Evolutionary conservation across 2,113 vertebrate genomes (phyloP), one percentile per base, ranked within the genome.

Genomic region (Phalacrocorax brasilianus): DNA sequence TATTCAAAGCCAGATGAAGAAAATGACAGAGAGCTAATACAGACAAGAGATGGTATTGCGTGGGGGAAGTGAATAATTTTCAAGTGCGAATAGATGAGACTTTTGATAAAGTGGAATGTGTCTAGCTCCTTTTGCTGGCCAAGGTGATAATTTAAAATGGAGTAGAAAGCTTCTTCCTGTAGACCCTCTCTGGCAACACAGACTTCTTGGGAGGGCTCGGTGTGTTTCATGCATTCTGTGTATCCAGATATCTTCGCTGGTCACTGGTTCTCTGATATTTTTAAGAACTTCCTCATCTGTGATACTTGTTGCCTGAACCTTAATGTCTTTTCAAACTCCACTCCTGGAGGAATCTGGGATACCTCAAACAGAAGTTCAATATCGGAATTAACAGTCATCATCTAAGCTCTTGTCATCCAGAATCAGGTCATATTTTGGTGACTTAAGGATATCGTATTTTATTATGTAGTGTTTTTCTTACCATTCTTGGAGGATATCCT

Each of bases 151-250:
- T 62, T 66, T 58, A 66, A 86, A 38, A 28, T 50, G 30, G 24
- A 47, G 16, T 49, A 61, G 50, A 67, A 84, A 78, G 23, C 6
- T 74, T 5, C n/a, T 77, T 32, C 19, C 58, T 67, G 0, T 32
- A 15, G 50, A 71, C n/a, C 19, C 14, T 30, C 5, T 77, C 7
- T 59, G 50, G 21, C 12, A 77, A 4, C 8, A 56, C 47, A 76
- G 26, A 7, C 7, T 33, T 66, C 80, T 66, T 9, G 59, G 24
- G 72, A 53, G 78, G 22, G 26, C 11, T 38, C 4, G 24, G 8
- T 32, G 20, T 74, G 17, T 59, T 74, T 65, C 12, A 5, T 56
- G 3, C 1, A 2, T 7, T 40, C 11, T 0, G 0, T 67, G 42
- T 67, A 35, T 75, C 11, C 28, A 18, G 20, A 3, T 84, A 6